These are phyloP conservation scores for Glyphotaelius pellucidus DNA, from an alignment of 2,888 invertebrate species.

Conservation along the genomic window DNA sequence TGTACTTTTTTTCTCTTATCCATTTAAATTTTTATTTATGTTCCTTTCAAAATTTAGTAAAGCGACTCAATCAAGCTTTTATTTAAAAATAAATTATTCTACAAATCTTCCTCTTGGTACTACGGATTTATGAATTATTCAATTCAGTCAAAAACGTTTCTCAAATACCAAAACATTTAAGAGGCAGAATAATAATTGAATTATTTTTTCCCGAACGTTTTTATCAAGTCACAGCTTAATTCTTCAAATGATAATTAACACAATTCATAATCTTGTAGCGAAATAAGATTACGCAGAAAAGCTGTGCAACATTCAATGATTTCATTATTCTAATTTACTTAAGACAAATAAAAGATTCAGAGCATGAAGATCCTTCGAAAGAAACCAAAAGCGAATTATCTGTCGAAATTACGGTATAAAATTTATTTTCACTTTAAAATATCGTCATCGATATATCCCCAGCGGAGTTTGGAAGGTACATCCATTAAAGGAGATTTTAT, in stretches of 20 bases:
- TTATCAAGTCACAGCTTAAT: not conserved
- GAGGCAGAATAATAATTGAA: slow-evolving; percentile 24
- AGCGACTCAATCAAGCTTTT: not conserved
- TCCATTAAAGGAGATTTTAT: not conserved
- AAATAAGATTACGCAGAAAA: not conserved
- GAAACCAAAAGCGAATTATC: not conserved
- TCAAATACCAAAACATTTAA: slow-evolving; percentile 24
- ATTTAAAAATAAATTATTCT: not conserved
- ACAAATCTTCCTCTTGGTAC: not conserved
- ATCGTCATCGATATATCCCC: not conserved
- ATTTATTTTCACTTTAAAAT: not conserved
- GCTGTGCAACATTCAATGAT: not conserved
- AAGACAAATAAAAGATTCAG: not conserved
- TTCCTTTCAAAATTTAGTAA: not conserved
- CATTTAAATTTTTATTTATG: not conserved
- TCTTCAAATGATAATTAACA: slow-evolving; percentile 10
- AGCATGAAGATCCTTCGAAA: not conserved
- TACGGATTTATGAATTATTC: slow-evolving; percentile 15
- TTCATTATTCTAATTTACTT: not conserved
- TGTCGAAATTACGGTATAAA: not conserved
- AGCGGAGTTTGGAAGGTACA: not conserved
- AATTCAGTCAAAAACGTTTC: slow-evolving; percentile 28
- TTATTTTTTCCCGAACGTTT: slow-evolving; percentile 32
- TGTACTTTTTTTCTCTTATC: not conserved
- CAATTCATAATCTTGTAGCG: too few relatives aligned